These are phyloP conservation scores for Sebastes ruberrimus DNA, from an alignment of 2,797 vertebrate species.

Conservation along the genomic window DNA sequence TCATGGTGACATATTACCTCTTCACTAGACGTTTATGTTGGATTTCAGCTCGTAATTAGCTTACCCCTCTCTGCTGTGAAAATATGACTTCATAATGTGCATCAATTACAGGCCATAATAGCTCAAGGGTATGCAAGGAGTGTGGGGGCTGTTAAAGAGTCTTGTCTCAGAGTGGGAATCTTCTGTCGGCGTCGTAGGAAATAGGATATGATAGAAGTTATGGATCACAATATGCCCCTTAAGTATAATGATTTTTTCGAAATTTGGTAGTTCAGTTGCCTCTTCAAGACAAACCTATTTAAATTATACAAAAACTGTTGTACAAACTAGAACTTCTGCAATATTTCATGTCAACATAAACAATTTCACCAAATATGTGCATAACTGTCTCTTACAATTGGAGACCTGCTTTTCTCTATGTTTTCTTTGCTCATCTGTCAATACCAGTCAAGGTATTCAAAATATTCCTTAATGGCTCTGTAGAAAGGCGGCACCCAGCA, in stretches of 20 bases:
- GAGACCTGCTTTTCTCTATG: background rate
- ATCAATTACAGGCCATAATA: slow-evolving; percentile 38
- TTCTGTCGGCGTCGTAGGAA: background rate
- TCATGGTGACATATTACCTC: slow-evolving; percentile 30
- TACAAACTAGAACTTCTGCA: too few relatives aligned
- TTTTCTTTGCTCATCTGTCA: slow-evolving; percentile 37
- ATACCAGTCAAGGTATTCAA: slow-evolving; percentile 40
- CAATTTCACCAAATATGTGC: too few relatives aligned
- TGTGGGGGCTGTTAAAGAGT: background rate
- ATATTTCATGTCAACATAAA: too few relatives aligned
- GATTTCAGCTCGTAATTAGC: slow-evolving; percentile 31
- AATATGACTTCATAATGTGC: slow-evolving; percentile 40
- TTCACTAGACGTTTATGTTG: slow-evolving; percentile 12
- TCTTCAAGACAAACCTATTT: background rate
- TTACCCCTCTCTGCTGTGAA: slow-evolving; percentile 16
- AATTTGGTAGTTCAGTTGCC: background rate
- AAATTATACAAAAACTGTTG: too few relatives aligned
- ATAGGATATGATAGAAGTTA: background rate
- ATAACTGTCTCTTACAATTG: too few relatives aligned
- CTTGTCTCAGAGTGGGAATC: background rate
- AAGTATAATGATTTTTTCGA: background rate
- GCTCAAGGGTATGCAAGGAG: slow-evolving; percentile 24
- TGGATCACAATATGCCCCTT: background rate
- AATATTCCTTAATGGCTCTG: slow-evolving; percentile 55
- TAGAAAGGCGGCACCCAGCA: slow-evolving; percentile 49